Evolutionary conservation across 2,888 invertebrate genomes (phyloP), one percentile per base, ranked within the genome.

Genomic region (Taenaris catops): DNA sequence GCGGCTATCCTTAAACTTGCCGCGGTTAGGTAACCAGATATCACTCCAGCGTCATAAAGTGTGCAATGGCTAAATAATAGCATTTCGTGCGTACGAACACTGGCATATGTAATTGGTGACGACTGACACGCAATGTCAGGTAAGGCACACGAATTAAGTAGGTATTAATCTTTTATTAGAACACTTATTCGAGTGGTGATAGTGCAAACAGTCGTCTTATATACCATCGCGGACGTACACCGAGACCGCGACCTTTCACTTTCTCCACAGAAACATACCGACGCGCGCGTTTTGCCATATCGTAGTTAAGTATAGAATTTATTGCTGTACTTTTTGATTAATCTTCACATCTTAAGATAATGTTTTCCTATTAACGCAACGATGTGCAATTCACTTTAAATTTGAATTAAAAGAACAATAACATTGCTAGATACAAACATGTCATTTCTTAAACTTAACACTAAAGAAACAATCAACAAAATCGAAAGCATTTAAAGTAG

Each of bases 201-300:
- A 25, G n/a, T 37, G 31, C 14, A 54, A 48, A 47, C 45, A 40
- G 60, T 35, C 55, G 51, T 24, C 36, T 65, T 56, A 49, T 48
- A n/a, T n/a, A 26, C 8, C 48, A 50, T 44, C 46, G 51, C 37
- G 29, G 52, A 56, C 55, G 52, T 51, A 43, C 7, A 50, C 51
- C 49, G 47, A 58, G 58, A 50, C 56, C 51, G 37, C 70, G 70
- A 74, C 75, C 78, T 76, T 69, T 78, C 74, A 79, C 78, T 79
- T 76, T 78, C 76, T 63, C 66, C 55, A 42, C 42, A 56, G 54
- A 66, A 63, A 55, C 63, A 60, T 62, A 58, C 56, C 55, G 47
- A 49, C 40, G 49, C 51, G 12, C 31, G 49, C 48, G 58, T 41
- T 38, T 40, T 21, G 34, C 23, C 27, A 8, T 28, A 31, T 12